These are phyloP conservation scores for Dipus sagitta DNA, from an alignment of 2,797 vertebrate genomes.

Conservation along the genomic window DNA sequence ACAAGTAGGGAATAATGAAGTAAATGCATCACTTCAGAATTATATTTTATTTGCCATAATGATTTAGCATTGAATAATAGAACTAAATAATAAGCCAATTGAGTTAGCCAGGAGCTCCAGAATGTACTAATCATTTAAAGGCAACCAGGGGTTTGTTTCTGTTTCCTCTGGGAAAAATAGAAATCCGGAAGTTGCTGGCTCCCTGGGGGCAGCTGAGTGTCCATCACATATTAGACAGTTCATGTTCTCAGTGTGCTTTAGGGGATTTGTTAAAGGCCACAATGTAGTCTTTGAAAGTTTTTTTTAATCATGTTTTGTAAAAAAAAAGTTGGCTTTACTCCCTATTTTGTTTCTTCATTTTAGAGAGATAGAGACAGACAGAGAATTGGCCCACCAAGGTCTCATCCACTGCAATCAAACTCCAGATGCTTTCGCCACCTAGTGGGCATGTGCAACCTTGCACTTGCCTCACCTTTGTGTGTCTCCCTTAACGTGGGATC, in stretches of 20 bases:
- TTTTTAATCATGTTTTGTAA: neutral
- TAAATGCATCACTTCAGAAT: neutral
- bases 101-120: neutral
- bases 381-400: too few species aligned
- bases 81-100: neutral
- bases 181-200: neutral
- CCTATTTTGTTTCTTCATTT: too few species aligned
- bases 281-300: neutral
- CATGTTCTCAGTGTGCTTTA: neutral
- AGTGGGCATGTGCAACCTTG: too few species aligned
- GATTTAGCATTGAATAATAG: constrained; percentile 5
- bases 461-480: too few species aligned
- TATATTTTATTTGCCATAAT: constrained; percentile 10
- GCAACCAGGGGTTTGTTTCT: neutral
- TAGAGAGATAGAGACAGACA: too few species aligned
- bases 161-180: neutral
- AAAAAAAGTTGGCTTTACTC: neutral
- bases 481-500: too few species aligned
- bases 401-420: too few species aligned
- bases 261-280: neutral
- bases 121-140: neutral
- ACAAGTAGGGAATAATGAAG: neutral
- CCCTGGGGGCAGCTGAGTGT: neutral
- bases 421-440: too few species aligned
- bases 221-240: neutral